Conservation (phyloP, 2,888 invertebrate genomes). For the Synanthedon vespiformis region DNA sequence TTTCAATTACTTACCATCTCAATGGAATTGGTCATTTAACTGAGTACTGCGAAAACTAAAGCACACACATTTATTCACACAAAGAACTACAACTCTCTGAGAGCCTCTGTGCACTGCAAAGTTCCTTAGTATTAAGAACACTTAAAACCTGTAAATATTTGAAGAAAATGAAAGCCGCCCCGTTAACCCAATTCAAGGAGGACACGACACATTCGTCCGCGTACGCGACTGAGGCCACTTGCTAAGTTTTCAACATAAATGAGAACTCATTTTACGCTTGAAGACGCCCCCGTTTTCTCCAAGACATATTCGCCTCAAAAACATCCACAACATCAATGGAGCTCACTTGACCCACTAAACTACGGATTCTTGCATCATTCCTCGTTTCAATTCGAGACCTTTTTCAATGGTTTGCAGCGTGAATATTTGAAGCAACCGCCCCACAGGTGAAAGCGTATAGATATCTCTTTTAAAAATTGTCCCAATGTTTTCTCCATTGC, state of each 20-base stretch:
- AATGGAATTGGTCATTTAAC: too few relatives aligned
- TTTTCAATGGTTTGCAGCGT: background rate
- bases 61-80: too few relatives aligned
- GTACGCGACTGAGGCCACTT: too few relatives aligned
- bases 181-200: too few relatives aligned
- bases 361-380: background rate
- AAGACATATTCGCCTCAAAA: background rate
- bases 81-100: too few relatives aligned
- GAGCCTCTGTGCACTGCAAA: too few relatives aligned
- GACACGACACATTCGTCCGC: too few relatives aligned
- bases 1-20: too few relatives aligned
- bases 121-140: too few relatives aligned
- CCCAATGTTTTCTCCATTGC: background rate
- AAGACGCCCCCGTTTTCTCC: background rate
- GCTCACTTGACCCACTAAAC: background rate
- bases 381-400: background rate
- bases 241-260: background rate
- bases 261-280: background rate
- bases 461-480: background rate
- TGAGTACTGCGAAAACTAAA: too few relatives aligned
- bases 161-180: too few relatives aligned
- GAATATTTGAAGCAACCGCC: background rate
- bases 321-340: background rate
- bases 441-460: background rate
- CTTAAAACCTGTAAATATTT: too few relatives aligned